Evolutionary conservation across 2,797 vertebrate genomes (phyloP), one percentile per base, ranked within the genome.

Genomic region (Choloepus didactylus): DNA sequence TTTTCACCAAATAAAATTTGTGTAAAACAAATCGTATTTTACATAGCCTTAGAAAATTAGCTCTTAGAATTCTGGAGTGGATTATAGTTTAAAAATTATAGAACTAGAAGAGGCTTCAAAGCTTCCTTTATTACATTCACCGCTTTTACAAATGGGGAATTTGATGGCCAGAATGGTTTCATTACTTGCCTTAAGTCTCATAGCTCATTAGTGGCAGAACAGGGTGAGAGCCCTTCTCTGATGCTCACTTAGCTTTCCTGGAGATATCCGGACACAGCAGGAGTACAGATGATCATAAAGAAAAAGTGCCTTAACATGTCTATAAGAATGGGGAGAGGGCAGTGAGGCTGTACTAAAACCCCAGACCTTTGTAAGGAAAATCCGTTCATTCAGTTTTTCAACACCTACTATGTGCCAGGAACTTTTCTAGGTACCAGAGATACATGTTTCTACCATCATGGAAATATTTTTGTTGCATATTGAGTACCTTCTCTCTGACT

Each of bases 1-100:
- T 75, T 86, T 89, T 79, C 77, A 72, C 23, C 18, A 77, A 69
- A 15, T 21, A 84, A 66, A 88, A n/a, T 84, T 73, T 67, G 27
- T 59, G 19, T 67, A 38, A 3, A 44, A 19, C 31, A 69, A 62
- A 21, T 79, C n/a, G 1, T 9, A 35, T 44, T 82, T 62, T 91
- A 64, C 51, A 51, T n/a, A 5, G 16, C 56, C 29, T 87, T 87
- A 73, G 70, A 84, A 93, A 89, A 73, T 29, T 0, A 67, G n/a
- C 54, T 87, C 75, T 80, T 66, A 80, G 66, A 86, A 54, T 81
- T 88, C 15, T 16, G 4, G 1, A 38, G 62, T 81, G 0, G 38
- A 66, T 51, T 81, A 6, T 64, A 91, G 75, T 51, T 60, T 9
- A 2, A 46, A 46, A 70, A 64, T 49, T 89, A 18, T 87, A 25